A percentile compares a stretch with the other conserved stretches of the same genome.
Evolutionary conservation across 2,888 invertebrate species (phyloP).

Genomic region (Oligia latruncula): DNA sequence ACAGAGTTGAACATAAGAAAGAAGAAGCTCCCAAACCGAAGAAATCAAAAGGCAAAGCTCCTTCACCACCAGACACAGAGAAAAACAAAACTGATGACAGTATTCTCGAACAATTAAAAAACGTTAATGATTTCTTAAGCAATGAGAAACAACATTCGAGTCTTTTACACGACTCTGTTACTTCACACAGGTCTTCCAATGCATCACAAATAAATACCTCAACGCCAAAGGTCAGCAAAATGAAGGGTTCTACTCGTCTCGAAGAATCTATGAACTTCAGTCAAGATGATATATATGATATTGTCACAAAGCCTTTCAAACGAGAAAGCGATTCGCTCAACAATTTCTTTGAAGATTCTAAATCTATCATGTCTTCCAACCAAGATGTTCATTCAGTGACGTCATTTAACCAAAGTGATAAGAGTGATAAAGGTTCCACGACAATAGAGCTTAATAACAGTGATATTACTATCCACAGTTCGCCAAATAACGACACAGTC

Average conservation of each 20-base stretch:
- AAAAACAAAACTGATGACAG: conserved; percentile 88
- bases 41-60: conserved; percentile 93
- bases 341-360: conserved; percentile 86
- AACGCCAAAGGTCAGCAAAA: conserved; percentile 87
- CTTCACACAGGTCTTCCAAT: conserved; percentile 71
- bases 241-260: conserved; percentile 78
- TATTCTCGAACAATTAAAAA: conserved; percentile 84
- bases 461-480: conserved; percentile 94
- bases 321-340: conserved; percentile 87
- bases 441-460: conserved; percentile 94
- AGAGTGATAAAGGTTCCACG: conserved; percentile 89
- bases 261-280: conserved; percentile 87
- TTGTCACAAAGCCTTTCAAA: conserved; percentile 86
- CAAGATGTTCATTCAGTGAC: conserved; percentile 85
- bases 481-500: conserved; percentile 89
- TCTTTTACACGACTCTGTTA: conserved; percentile 76
- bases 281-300: conserved; percentile 89
- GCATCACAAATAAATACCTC: conserved; percentile 84
- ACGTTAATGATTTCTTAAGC: conserved; percentile 83
- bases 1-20: conserved; percentile 78
- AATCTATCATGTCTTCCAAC: conserved; percentile 87
- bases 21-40: conserved; percentile 85
- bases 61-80: conserved; percentile 91
- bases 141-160: conserved; percentile 86
- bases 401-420: conserved; percentile 87